Conservation (phyloP, 2,888 invertebrate species). For the Eudemis profundana region DNA sequence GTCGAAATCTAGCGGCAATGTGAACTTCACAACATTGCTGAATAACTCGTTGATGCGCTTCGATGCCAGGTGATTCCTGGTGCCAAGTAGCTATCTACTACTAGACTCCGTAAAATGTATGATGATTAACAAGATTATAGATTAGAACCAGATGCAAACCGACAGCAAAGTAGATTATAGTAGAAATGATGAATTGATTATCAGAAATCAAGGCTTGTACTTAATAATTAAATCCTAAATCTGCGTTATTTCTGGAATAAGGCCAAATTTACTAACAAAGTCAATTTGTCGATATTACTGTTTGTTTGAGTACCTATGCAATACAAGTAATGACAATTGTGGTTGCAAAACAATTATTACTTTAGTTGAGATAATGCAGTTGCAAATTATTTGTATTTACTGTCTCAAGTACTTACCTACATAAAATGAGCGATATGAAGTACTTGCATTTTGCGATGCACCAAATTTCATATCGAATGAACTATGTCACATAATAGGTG, state of each 20-base stretch:
- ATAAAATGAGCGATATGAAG: neutral
- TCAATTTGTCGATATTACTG: too few relatives aligned
- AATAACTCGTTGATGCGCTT: conserved; percentile 24
- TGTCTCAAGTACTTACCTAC: too few relatives aligned
- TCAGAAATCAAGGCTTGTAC: too few relatives aligned
- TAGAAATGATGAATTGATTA: neutral
- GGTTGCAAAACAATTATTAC: too few relatives aligned
- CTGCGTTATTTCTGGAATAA: neutral
- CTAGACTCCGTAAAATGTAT: neutral
- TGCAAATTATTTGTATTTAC: too few relatives aligned
- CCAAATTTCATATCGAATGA: neutral
- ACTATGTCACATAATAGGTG: neutral
- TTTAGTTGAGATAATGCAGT: too few relatives aligned
- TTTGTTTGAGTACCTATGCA: too few relatives aligned
- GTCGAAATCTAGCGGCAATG: conserved; percentile 60
- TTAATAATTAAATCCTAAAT: neutral
- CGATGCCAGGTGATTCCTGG: neutral
- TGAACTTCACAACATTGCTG: conserved; percentile 58
- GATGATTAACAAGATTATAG: neutral
- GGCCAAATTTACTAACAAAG: neutral
- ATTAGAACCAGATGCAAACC: neutral
- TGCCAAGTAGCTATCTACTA: conserved; percentile 14
- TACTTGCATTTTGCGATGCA: neutral
- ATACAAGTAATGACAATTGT: too few relatives aligned
- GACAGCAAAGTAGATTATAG: conserved; percentile 2